phyloP scores from a whole-genome alignment of 2,888 invertebrate species.

The Pasiphila rectangulata region DNA sequence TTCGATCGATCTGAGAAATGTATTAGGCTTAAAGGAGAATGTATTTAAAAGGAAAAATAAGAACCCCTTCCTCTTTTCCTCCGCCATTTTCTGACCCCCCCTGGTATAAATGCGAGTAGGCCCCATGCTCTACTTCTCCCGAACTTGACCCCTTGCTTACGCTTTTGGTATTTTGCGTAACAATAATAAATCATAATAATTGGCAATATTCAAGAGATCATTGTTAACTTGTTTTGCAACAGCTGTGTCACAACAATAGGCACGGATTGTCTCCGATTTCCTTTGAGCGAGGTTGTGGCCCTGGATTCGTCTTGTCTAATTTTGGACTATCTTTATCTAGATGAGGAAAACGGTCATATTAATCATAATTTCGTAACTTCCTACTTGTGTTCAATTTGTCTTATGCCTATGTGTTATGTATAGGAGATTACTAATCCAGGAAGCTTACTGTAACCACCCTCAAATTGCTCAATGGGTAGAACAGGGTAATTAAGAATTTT shows the following conservation, averaged over 20 bases:
- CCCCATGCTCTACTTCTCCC: constrained; percentile 2
- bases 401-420: too few species aligned
- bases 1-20: too few species aligned
- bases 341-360: constrained; percentile 28
- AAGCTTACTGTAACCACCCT: too few species aligned
- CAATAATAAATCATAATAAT: constrained; percentile 16
- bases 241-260: constrained; percentile 48
- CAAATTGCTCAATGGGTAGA: too few species aligned
- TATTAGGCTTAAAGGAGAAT: too few species aligned
- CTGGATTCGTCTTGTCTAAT: constrained; percentile 34
- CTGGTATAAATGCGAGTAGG: not conserved
- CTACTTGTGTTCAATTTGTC: too few species aligned
- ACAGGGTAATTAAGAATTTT: too few species aligned
- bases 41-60: too few species aligned
- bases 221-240: constrained; percentile 48
- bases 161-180: constrained; percentile 3
- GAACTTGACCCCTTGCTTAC: not conserved
- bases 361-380: not conserved
- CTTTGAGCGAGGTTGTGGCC: constrained; percentile 56
- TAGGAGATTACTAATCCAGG: too few species aligned
- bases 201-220: constrained; percentile 16
- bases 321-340: constrained; percentile 27
- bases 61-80: not conserved
- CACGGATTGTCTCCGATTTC: constrained; percentile 57
- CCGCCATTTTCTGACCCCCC: too few species aligned